These are phyloP conservation scores for Probosciger aterrimus DNA, from an alignment of 2,113 vertebrate species.

Conservation along the genomic window DNA sequence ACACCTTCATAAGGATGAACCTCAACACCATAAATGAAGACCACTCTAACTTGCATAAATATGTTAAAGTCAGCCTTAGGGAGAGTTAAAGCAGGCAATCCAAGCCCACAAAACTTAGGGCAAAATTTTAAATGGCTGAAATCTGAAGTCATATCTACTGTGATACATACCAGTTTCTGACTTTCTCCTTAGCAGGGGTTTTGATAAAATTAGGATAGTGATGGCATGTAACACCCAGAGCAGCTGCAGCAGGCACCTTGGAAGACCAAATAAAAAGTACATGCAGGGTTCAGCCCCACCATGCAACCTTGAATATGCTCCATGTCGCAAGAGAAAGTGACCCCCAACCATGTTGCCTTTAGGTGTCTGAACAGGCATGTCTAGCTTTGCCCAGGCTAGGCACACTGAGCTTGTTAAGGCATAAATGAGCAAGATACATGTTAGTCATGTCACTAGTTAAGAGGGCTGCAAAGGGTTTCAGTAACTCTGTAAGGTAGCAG, in stretches of 20 bases:
- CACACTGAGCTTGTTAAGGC: background rate
- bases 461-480: background rate
- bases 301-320: background rate
- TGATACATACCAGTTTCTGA: background rate
- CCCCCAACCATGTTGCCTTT: background rate
- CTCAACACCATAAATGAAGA: background rate
- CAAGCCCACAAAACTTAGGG: background rate
- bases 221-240: background rate
- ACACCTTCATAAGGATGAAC: background rate
- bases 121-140: background rate
- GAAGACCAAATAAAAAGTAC: fast-evolving
- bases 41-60: background rate
- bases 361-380: background rate
- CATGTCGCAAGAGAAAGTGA: background rate
- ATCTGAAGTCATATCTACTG: background rate
- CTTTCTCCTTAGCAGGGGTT: background rate
- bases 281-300: background rate
- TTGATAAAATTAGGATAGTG: background rate
- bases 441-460: background rate
- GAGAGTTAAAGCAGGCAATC: background rate
- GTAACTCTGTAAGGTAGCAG: background rate
- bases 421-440: background rate
- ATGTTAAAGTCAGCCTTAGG: background rate
- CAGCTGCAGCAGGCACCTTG: background rate
- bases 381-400: background rate